Percentiles rank a stretch among this genome's conserved stretches.
Evolutionary conservation across 2,797 vertebrate species (phyloP).

Genomic region (Aulostomus chinensis): DNA sequence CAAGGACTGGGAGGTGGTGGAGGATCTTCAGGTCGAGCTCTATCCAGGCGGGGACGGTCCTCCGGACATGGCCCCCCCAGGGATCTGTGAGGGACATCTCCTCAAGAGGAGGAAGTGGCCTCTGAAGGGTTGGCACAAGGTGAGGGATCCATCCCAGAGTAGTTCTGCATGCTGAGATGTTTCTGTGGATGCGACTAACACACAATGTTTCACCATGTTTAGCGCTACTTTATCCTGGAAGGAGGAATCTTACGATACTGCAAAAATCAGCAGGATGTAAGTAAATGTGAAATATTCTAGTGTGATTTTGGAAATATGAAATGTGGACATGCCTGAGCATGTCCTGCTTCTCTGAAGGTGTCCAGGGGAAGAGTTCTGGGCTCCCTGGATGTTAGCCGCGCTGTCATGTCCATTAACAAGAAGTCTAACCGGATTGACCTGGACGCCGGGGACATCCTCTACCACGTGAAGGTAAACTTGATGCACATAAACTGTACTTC

Average conservation of each 20-base stretch:
- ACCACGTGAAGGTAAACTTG: conserved; percentile 89
- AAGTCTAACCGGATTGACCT: conserved; percentile 90
- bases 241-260: conserved; percentile 87
- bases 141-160: conserved; percentile 41
- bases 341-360: conserved; percentile 67
- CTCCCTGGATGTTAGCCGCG: conserved; percentile 86
- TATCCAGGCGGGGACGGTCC: conserved; percentile 49
- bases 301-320: rapidly evolving
- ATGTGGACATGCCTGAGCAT: neutral
- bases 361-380: conserved; percentile 89
- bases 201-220: conserved; percentile 23
- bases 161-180: neutral
- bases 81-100: conserved; percentile 89
- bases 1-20: conserved; percentile 93
- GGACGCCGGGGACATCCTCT: conserved; percentile 92
- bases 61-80: conserved; percentile 66
- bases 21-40: conserved; percentile 76
- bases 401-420: conserved; percentile 93
- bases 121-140: conserved; percentile 98
- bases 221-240: conserved; percentile 93
- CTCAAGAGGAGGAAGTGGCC: conserved; percentile 97
- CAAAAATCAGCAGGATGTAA: conserved; percentile 89
- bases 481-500: neutral
- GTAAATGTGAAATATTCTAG: conserved; percentile 26
- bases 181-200: neutral